Conservation (phyloP, 2,113 vertebrate genomes). For the Bostrychus sinensis region DNA sequence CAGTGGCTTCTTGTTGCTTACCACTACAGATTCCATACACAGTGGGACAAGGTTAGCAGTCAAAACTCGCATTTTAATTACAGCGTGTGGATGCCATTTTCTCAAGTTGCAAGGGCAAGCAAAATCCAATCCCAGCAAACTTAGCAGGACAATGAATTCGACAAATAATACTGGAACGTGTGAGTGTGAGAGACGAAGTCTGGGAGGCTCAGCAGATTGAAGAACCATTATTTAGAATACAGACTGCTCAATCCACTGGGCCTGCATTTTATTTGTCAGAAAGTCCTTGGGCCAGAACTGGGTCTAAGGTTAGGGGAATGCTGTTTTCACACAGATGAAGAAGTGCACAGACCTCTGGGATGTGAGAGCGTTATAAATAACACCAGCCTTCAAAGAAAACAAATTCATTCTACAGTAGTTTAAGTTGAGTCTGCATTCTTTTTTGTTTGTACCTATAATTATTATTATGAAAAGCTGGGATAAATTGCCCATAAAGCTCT, state of each 20-base stretch:
- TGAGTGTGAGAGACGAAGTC: neutral
- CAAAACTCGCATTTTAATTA: slow-evolving; percentile 50
- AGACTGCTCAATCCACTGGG: neutral
- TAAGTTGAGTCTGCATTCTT: neutral
- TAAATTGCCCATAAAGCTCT: too few relatives aligned
- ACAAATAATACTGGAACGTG: slow-evolving; percentile 13
- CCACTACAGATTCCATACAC: slow-evolving; percentile 40
- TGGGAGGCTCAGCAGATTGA: neutral
- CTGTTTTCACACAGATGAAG: slow-evolving; percentile 1
- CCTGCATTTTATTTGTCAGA: neutral
- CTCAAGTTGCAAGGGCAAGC: slow-evolving; percentile 35
- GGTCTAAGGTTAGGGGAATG: neutral
- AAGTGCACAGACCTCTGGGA: neutral
- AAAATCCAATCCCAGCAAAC: slow-evolving; percentile 25
- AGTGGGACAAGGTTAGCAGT: slow-evolving; percentile 43
- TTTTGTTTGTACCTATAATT: too few relatives aligned
- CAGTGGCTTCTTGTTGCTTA: slow-evolving; percentile 35
- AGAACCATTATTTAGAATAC: neutral
- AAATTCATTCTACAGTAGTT: neutral
- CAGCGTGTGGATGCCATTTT: slow-evolving; percentile 4
- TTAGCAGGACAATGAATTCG: slow-evolving; percentile 9
- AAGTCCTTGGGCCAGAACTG: slow-evolving; percentile 6
- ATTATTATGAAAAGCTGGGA: too few relatives aligned
- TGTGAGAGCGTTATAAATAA: too few relatives aligned
- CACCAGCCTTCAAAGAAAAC: neutral